These are phyloP conservation scores for Nothobranchius kuhntae DNA, from an alignment of 2,113 vertebrate species.

Conservation along the genomic window DNA sequence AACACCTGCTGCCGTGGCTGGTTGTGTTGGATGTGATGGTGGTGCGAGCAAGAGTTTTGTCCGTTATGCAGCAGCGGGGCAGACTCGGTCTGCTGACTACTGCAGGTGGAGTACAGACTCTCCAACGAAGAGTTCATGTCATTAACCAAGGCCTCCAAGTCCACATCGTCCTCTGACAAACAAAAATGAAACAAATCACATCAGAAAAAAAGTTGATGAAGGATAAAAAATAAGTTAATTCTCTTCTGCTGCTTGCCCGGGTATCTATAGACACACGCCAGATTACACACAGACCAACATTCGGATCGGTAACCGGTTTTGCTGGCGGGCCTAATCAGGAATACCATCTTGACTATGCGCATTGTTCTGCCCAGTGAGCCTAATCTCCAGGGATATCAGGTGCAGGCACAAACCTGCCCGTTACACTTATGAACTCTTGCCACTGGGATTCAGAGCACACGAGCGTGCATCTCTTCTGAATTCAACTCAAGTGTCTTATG, in stretches of 20 bases:
- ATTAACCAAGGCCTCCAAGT: slow-evolving; percentile 91
- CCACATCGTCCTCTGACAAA: slow-evolving; percentile 90
- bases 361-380: slow-evolving; percentile 36
- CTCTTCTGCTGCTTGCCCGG: not conserved
- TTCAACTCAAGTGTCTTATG: slow-evolving; percentile 34
- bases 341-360: slow-evolving; percentile 36
- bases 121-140: slow-evolving; percentile 94
- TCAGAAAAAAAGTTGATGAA: not conserved
- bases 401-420: slow-evolving; percentile 60
- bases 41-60: slow-evolving; percentile 68
- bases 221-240: not conserved
- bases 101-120: slow-evolving; percentile 84
- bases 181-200: slow-evolving; percentile 14
- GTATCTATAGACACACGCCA: not conserved
- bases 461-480: slow-evolving; percentile 31
- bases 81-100: slow-evolving; percentile 83
- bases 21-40: slow-evolving; percentile 46
- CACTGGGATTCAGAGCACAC: slow-evolving; percentile 39
- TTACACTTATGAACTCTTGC: slow-evolving; percentile 49
- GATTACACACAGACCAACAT: slow-evolving; percentile 11
- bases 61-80: slow-evolving; percentile 88
- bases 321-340: slow-evolving; percentile 49
- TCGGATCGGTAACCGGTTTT: slow-evolving; percentile 43
- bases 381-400: slow-evolving; percentile 58
- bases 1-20: slow-evolving; percentile 44